phyloP scores from a whole-genome alignment of 1,140 invertebrate genomes.

The Sycobia sp. region DNA sequence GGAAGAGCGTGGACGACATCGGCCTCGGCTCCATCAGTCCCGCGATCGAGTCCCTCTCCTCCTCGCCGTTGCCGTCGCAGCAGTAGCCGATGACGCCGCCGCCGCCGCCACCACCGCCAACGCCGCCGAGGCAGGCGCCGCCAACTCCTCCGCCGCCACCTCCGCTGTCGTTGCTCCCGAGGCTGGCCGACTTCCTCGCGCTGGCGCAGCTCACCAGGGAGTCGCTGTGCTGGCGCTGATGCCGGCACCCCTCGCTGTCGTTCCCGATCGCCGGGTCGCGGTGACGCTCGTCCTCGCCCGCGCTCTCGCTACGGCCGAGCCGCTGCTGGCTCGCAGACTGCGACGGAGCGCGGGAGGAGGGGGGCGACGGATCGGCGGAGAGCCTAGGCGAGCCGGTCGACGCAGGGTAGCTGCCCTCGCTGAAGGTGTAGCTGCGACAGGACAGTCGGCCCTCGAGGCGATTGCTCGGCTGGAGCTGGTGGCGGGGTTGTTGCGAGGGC shows the following conservation, averaged over 20 bases:
- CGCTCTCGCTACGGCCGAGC: conserved; percentile 50
- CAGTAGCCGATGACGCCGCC: no score
- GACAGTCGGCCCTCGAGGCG: conserved; percentile 40
- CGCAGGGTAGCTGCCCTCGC: conserved; percentile 40
- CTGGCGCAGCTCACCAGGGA: background rate
- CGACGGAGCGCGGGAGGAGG: conserved; percentile 20
- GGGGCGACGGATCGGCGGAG: background rate
- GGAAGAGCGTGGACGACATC: conserved; percentile 31
- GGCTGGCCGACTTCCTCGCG: background rate
- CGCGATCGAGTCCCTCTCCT: conserved; percentile 47
- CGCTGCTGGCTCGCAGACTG: conserved; percentile 21
- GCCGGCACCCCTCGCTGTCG: background rate
- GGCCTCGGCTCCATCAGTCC: conserved; percentile 52
- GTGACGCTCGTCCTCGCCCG: conserved; percentile 47
- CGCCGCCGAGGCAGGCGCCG: no score
- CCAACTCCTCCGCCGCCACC: no score
- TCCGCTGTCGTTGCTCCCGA: background rate
- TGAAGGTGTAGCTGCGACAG: conserved; percentile 47
- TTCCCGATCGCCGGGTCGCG: conserved; percentile 1
- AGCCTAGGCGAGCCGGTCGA: background rate
- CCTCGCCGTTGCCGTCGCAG: conserved; percentile 45
- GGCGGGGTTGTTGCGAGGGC: background rate
- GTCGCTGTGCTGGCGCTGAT: background rate
- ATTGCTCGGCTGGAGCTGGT: conserved; percentile 6
- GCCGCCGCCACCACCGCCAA: no score